These are phyloP conservation scores for Drosophila lacicola DNA, from an alignment of 2,888 invertebrate species.

Conservation along the genomic window DNA sequence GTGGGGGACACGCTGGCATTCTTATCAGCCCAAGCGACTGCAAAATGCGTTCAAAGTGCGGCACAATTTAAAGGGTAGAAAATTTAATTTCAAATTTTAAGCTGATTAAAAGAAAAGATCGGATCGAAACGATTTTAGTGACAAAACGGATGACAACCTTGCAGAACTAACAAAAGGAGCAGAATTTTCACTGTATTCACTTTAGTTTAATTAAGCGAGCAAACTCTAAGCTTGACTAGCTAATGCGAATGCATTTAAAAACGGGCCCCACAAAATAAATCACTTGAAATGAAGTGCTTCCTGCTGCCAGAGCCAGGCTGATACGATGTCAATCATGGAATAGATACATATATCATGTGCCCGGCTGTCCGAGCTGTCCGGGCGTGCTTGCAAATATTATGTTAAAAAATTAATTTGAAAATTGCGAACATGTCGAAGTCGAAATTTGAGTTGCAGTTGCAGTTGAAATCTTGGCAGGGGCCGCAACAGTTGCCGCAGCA, in stretches of 20 bases:
- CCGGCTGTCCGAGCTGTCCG: constrained; percentile 21
- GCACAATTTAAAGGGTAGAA: neutral
- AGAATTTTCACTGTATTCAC: constrained; percentile 1
- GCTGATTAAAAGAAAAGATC: too few relatives aligned
- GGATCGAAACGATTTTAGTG: too few relatives aligned
- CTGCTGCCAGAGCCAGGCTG: constrained; percentile 10
- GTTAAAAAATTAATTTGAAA: constrained; percentile 43
- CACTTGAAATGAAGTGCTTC: constrained; percentile 2
- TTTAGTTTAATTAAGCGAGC: neutral
- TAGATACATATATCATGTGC: constrained; percentile 28
- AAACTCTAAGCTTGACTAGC: neutral
- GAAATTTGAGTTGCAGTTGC: constrained; percentile 18
- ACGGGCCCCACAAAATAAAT: neutral
- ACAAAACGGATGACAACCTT: too few relatives aligned
- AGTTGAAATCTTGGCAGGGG: constrained; percentile 18
- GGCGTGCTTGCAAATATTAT: constrained; percentile 22
- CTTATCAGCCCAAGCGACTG: constrained; percentile 25
- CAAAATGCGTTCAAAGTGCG: neutral
- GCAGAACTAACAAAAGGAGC: neutral
- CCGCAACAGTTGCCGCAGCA: constrained; percentile 2
- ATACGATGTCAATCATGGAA: constrained; percentile 15
- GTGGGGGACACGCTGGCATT: neutral
- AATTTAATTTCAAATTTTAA: neutral
- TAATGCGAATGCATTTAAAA: neutral
- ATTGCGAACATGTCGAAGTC: constrained; percentile 45